A percentile compares a stretch with the other conserved stretches of the same genome.
phyloP scores from a whole-genome alignment of 2,888 invertebrate genomes.

The Drosophila bunnanda region DNA sequence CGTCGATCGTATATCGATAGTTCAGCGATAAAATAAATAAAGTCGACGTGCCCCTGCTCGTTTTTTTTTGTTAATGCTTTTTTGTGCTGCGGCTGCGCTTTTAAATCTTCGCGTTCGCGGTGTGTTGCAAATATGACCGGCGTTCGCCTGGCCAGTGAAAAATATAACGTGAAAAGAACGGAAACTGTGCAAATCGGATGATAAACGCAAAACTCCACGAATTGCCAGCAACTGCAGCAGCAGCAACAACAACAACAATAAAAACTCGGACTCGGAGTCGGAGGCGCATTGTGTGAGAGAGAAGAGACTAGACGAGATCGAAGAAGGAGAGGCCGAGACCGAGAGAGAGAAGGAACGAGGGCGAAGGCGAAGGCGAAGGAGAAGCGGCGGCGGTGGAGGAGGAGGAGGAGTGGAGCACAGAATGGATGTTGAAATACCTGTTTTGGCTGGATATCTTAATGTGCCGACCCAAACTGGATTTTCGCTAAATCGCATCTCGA shows the following conservation, averaged over 20 bases:
- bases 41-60: conserved; percentile 47
- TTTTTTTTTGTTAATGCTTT: conserved; percentile 26
- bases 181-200: conserved; percentile 36
- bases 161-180: conserved; percentile 23
- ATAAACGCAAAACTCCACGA: conserved; percentile 12
- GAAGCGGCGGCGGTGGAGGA: conserved; percentile 42
- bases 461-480: conserved; percentile 90
- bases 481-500: conserved; percentile 91
- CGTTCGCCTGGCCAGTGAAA: conserved; percentile 50
- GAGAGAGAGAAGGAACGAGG: conserved; percentile 12
- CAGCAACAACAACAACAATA: conserved; percentile 10
- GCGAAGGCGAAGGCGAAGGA: conserved; percentile 41
- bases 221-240: conserved; percentile 9
- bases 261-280: conserved; percentile 11
- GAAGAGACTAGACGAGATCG: conserved; percentile 11
- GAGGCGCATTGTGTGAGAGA: conserved; percentile 28
- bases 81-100: conserved; percentile 55
- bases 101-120: conserved; percentile 41
- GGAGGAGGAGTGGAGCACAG: conserved; percentile 67
- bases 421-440: conserved; percentile 91
- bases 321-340: conserved; percentile 16
- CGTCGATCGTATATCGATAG: conserved; percentile 46
- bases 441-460: conserved; percentile 90
- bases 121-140: conserved; percentile 70
- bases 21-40: conserved; percentile 71